These are phyloP conservation scores for Machimus rusticus DNA, from an alignment of 2,888 invertebrate species.

Conservation along the genomic window DNA sequence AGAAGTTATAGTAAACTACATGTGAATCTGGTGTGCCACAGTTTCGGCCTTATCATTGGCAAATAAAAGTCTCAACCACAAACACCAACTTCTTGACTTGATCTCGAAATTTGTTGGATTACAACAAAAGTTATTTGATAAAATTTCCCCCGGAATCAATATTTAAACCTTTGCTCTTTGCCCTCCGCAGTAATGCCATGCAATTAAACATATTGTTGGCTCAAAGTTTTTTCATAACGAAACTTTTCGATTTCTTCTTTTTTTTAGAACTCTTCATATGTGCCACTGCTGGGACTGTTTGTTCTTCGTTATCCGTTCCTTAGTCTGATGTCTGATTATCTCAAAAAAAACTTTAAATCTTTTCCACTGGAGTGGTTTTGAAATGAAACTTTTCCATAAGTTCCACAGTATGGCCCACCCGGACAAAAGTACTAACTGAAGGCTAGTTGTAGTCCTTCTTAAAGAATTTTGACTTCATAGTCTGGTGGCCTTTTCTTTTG, in stretches of 20 bases:
- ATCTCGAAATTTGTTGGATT: background rate
- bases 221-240: background rate
- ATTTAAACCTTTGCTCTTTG: background rate
- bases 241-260: background rate
- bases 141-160: background rate
- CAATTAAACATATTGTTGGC: background rate
- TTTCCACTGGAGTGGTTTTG: background rate
- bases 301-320: background rate
- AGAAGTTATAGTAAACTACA: background rate
- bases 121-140: background rate
- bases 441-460: background rate
- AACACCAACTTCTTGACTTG: background rate
- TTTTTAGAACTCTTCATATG: background rate
- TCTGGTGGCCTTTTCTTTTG: background rate
- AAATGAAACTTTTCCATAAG: background rate
- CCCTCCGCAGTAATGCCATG: background rate
- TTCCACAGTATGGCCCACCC: background rate
- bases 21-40: background rate
- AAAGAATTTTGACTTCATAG: background rate
- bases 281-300: background rate
- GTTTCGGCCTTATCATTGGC: background rate
- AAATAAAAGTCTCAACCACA: background rate
- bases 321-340: background rate
- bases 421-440: background rate
- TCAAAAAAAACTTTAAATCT: background rate